Evolutionary conservation across 2,797 vertebrate genomes (phyloP), one percentile per base, ranked within the genome.

Genomic region (Siniperca undulata): DNA sequence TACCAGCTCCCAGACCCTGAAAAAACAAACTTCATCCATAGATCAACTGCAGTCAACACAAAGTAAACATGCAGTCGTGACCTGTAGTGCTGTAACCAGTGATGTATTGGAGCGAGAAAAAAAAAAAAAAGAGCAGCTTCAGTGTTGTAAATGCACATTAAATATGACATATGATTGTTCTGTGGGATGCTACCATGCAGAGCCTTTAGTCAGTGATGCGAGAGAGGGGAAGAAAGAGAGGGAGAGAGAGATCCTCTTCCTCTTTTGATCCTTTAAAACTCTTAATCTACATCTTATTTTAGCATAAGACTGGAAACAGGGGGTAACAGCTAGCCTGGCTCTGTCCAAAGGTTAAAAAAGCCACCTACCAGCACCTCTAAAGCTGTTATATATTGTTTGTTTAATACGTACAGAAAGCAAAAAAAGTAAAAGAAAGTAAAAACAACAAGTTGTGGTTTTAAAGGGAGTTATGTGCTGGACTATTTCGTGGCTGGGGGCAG

Each of bases 1-100:
- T 2, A 14, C 3, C 22, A 44, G 69, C 22, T 82, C 81, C 53
- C 66, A 84, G 70, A 71, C 30, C 36, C 74, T 74, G 22, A 52
- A 77, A 71, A 90, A 90, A 90, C 77, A 78, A 78, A 64, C 52
- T 50, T 20, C 19, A 55, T 22, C 58, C 73, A 80, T 53, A 67
- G 24, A 89, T 91, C 58, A 78, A 55, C 61, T 44, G 34, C 44
- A 71, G 52, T 59, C 34, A 17, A 36, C 14, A 40, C 13, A 58
- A 66, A 78, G 24, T 55, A 82, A 91, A 87, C 87, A 86, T 8
- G 38, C 24, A 70, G 38, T 20, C 20, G 2, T 65, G 67, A 71
- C 78, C 65, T 50, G 2, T 52, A 58, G 12, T 36, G 13, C 19
- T 46, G 38, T 38, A 40, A 34, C 13, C 30, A 64, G 46, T 24